phyloP scores from a whole-genome alignment of 2,113 vertebrate species.

The Labeo catla region DNA sequence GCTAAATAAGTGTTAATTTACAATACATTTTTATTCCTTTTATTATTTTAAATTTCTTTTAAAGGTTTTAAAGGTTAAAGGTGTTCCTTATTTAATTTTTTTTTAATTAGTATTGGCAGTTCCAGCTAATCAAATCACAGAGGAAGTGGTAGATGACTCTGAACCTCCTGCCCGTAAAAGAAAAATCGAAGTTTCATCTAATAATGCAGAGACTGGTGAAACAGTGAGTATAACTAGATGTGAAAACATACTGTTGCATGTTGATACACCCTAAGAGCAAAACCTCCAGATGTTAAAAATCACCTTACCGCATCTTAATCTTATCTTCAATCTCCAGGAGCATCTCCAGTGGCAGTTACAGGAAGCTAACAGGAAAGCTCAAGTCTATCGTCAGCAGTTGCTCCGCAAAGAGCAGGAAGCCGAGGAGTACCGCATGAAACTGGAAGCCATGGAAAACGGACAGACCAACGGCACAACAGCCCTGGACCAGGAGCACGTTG shows the following conservation, averaged over 20 bases:
- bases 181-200: constrained; percentile 68
- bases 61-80: too few species aligned
- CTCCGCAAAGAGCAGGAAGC: constrained; percentile 87
- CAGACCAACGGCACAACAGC: constrained; percentile 66
- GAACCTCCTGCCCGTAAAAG: constrained; percentile 77
- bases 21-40: not conserved
- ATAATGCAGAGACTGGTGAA: constrained; percentile 66
- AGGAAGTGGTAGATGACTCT: constrained; percentile 75
- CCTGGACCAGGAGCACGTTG: constrained; percentile 65
- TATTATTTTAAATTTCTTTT: too few species aligned
- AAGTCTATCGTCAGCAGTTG: constrained; percentile 86
- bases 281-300: not conserved
- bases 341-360: constrained; percentile 81
- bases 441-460: constrained; percentile 81
- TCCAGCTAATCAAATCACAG: constrained; percentile 82
- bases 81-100: not conserved
- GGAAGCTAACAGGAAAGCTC: constrained; percentile 84
- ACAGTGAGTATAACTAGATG: constrained; percentile 69
- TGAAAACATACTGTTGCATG: not conserved
- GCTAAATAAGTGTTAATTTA: not conserved
- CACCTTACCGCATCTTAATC: not conserved
- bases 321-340: constrained; percentile 62
- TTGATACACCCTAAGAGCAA: not conserved
- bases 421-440: constrained; percentile 79
- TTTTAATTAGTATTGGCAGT: constrained; percentile 80